Conservation (phyloP, 2,888 invertebrate species). For the Esperia sulphurella region DNA sequence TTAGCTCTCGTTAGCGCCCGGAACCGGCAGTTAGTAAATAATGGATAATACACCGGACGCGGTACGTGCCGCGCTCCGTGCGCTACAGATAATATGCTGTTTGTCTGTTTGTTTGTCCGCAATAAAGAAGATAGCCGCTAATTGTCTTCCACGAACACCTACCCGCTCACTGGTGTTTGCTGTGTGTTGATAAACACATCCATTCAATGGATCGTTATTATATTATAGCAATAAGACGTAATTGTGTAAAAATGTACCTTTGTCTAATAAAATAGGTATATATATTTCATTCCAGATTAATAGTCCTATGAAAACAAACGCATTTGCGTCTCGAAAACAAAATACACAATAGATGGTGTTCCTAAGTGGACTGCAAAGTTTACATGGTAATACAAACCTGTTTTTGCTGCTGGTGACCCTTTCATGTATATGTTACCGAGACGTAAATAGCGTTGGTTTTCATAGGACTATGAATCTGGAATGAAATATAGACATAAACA, state of each 20-base stretch:
- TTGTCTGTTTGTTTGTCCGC: not conserved
- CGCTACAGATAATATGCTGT: constrained; percentile 4
- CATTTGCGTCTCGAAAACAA: no score
- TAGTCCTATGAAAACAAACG: no score
- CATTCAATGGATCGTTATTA: not conserved
- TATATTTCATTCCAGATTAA: no score
- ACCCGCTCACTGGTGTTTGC: not conserved
- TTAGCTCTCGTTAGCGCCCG: not conserved
- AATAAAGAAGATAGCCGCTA: constrained; percentile 5
- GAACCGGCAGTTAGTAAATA: not conserved
- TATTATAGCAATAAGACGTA: not conserved
- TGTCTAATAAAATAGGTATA: not conserved
- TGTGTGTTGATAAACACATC: not conserved
- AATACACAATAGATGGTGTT: no score
- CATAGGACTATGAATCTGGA: no score
- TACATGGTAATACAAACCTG: no score
- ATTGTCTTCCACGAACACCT: constrained; percentile 8
- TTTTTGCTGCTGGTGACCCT: no score
- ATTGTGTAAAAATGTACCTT: not conserved
- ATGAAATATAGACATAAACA: no score
- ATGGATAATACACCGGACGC: not conserved
- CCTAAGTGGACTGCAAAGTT: no score
- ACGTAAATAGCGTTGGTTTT: no score
- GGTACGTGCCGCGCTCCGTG: not conserved
- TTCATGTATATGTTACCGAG: no score